These are phyloP conservation scores for Macaria liturata DNA, from an alignment of 2,888 invertebrate species.

Conservation along the genomic window DNA sequence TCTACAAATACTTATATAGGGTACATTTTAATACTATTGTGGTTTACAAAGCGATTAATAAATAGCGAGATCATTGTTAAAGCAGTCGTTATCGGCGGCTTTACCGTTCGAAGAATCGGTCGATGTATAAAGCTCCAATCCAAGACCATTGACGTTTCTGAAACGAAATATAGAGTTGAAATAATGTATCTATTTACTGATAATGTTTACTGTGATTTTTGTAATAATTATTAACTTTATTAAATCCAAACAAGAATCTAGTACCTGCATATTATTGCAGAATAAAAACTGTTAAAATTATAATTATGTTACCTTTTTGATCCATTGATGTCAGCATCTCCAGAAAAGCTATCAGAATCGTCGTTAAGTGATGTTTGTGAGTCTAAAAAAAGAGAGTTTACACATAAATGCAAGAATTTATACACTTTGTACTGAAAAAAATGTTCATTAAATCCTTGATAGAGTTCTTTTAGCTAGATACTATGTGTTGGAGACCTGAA, in stretches of 20 bases:
- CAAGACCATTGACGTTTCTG: constrained; percentile 58
- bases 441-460: too few species aligned
- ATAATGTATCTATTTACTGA: too few species aligned
- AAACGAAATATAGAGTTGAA: constrained; percentile 28
- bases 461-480: too few species aligned
- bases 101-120: constrained; percentile 58
- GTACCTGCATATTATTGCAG: too few species aligned
- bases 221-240: too few species aligned
- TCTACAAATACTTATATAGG: too few species aligned
- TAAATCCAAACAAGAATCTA: too few species aligned
- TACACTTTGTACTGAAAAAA: too few species aligned
- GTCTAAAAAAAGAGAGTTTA: constrained; percentile 53
- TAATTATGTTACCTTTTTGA: constrained; percentile 29
- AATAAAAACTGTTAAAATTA: too few species aligned
- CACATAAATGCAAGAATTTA: too few species aligned
- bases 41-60: constrained; percentile 32
- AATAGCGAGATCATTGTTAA: constrained; percentile 57
- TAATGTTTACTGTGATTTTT: neutral
- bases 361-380: constrained; percentile 81
- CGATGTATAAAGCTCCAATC: constrained; percentile 52
- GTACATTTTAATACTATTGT: neutral
- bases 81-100: constrained; percentile 55
- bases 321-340: constrained; percentile 51
- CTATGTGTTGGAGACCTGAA: too few species aligned
- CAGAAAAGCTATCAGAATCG: constrained; percentile 76